These are phyloP conservation scores for Psittacula echo DNA, from an alignment of 2,797 vertebrate species.

Conservation along the genomic window DNA sequence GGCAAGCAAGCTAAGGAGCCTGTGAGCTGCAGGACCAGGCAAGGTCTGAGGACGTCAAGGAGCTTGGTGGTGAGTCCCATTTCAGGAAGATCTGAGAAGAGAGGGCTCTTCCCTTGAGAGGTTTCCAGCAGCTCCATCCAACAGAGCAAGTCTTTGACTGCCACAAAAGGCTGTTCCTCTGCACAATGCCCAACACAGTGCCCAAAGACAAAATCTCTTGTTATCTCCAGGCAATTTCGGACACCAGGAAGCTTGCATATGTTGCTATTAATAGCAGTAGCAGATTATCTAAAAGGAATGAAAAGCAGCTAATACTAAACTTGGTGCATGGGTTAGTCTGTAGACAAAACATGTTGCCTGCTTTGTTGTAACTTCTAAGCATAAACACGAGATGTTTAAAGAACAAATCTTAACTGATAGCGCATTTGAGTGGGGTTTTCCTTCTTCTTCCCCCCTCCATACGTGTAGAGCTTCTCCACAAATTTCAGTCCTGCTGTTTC, in stretches of 20 bases:
- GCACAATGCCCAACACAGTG: not conserved
- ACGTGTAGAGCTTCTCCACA: not conserved
- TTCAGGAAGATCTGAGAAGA: not conserved
- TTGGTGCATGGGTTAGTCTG: not conserved
- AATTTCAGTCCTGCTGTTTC: not conserved
- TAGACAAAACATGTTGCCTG: slow-evolving; percentile 3
- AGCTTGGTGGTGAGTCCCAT: not conserved
- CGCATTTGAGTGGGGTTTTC: not conserved
- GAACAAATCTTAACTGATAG: not conserved
- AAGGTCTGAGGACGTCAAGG: not conserved
- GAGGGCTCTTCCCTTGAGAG: not conserved
- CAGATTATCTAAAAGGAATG: slow-evolving; percentile 24
- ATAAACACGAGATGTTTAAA: not conserved
- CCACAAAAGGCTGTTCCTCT: not conserved
- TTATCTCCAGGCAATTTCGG: not conserved
- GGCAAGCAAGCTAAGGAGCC: not conserved
- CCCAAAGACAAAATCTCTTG: not conserved
- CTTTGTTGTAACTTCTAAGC: not conserved
- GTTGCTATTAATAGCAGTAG: slow-evolving; percentile 40
- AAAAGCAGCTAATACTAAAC: slow-evolving; percentile 32
- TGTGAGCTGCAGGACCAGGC: not conserved
- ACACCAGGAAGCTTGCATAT: not conserved
- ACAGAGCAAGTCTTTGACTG: accelerated
- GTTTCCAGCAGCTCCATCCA: not conserved
- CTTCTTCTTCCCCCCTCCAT: not conserved